A percentile compares a stretch with the other conserved stretches of the same genome.
phyloP scores from a whole-genome alignment of 2,113 vertebrate genomes.

The Paracanthobrama guichenoti region DNA sequence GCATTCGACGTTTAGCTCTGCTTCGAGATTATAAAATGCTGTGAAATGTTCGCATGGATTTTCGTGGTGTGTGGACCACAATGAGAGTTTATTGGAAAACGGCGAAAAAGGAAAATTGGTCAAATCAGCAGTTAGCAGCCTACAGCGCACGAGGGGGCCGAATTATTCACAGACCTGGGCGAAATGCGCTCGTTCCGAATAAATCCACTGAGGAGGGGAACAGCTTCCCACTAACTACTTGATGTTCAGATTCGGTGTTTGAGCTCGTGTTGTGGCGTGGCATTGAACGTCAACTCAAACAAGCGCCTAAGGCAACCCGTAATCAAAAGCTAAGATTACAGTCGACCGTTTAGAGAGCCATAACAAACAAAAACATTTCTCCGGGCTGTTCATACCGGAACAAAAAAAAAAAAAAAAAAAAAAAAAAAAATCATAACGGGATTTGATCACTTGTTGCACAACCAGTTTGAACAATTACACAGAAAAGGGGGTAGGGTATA shows the following conservation, averaged over 20 bases:
- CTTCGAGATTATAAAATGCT: background rate
- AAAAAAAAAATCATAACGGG: constrained; percentile 46
- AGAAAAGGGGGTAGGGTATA: background rate
- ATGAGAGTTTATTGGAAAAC: constrained; percentile 54
- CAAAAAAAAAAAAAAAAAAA: too few species aligned
- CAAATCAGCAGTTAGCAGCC: constrained; percentile 33
- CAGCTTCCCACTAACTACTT: constrained; percentile 45
- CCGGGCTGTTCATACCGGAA: constrained; percentile 44
- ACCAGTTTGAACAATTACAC: background rate
- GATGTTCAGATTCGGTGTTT: constrained; percentile 43
- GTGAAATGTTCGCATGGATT: constrained; percentile 21
- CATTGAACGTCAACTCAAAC: constrained; percentile 39
- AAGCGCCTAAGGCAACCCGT: constrained; percentile 40
- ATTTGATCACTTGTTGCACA: constrained; percentile 56
- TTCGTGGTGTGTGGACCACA: constrained; percentile 16
- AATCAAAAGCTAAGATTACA: constrained; percentile 40
- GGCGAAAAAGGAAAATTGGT: constrained; percentile 34
- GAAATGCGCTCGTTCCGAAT: constrained; percentile 43
- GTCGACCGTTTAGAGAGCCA: constrained; percentile 16
- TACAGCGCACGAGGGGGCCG: constrained; percentile 12
- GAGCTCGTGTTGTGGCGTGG: constrained; percentile 45
- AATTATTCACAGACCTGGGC: constrained; percentile 43
- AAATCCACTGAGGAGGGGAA: constrained; percentile 27
- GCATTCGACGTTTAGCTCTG: background rate
- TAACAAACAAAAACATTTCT: constrained; percentile 39